Conservation (phyloP, 2,888 invertebrate species). For the Chloromyia formosa region DNA sequence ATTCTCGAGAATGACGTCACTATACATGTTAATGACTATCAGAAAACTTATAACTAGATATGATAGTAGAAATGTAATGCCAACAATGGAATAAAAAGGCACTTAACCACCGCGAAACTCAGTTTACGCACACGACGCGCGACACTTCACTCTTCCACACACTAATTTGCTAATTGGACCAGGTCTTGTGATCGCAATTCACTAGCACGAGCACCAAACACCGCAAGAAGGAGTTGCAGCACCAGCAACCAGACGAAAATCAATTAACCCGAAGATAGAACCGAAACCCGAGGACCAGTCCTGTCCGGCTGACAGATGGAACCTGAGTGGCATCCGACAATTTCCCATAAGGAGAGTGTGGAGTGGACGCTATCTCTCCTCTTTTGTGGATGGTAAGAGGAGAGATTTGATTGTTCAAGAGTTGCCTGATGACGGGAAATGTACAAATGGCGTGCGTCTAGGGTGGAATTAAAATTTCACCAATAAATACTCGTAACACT, state of each 20-base stretch:
- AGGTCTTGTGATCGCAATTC: not conserved
- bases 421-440: no score
- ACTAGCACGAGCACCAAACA: conserved; percentile 67
- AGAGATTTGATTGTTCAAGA: no score
- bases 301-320: no score
- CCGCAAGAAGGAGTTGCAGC: no score
- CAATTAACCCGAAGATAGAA: conserved; percentile 18
- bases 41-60: conserved; percentile 98
- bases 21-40: conserved; percentile 99
- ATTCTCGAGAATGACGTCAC: conserved; percentile 99
- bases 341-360: no score
- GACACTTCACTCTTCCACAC: conserved; percentile 6
- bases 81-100: conserved; percentile 82
- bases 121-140: not conserved
- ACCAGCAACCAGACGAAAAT: conserved; percentile 19
- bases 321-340: no score
- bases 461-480: no score
- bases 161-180: conserved; percentile 25
- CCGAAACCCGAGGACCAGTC: not conserved
- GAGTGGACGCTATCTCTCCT: no score
- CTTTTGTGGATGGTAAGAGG: no score
- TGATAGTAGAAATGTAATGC: conserved; percentile 92
- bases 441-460: no score
- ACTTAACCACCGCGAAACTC: conserved; percentile 6
- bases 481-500: no score